These are phyloP conservation scores for Lasioglossum villosulum DNA, from an alignment of 2,888 invertebrate species.

Conservation along the genomic window DNA sequence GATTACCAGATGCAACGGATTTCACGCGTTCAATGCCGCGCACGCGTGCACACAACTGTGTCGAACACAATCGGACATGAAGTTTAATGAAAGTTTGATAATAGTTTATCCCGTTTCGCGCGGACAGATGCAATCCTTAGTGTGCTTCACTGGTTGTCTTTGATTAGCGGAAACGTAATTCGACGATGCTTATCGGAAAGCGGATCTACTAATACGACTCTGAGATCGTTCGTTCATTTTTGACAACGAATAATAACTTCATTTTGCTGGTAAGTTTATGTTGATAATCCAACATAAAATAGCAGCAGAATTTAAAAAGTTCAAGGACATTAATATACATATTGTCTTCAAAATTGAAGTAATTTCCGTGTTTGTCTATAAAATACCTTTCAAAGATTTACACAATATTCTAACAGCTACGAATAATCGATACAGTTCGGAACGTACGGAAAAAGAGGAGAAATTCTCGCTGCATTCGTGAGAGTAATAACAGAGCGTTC, in stretches of 20 bases:
- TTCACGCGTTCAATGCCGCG: not conserved
- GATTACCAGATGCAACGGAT: not conserved
- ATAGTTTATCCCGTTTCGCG: not conserved
- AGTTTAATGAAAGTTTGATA: not conserved
- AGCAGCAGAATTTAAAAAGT: too few relatives aligned
- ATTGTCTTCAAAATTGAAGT: not conserved
- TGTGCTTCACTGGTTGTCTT: not conserved
- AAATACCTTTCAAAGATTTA: not conserved
- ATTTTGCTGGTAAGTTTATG: too few relatives aligned
- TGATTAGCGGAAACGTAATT: not conserved
- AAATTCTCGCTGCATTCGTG: not conserved
- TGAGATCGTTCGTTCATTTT: too few relatives aligned
- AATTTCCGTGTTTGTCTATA: not conserved
- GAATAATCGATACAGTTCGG: not conserved
- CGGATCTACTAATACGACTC: too few relatives aligned
- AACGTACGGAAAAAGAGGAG: not conserved
- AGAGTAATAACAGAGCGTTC: not conserved
- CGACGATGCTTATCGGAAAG: not conserved
- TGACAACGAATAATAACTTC: too few relatives aligned
- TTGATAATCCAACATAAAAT: too few relatives aligned
- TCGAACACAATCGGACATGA: not conserved
- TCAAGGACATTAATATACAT: too few relatives aligned
- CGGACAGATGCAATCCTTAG: not conserved
- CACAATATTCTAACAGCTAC: not conserved
- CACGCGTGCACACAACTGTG: not conserved